Percentiles rank a stretch among this genome's conserved stretches.
Conservation (phyloP, 2,888 invertebrate species). For the Allolobophora icterica region DNA sequence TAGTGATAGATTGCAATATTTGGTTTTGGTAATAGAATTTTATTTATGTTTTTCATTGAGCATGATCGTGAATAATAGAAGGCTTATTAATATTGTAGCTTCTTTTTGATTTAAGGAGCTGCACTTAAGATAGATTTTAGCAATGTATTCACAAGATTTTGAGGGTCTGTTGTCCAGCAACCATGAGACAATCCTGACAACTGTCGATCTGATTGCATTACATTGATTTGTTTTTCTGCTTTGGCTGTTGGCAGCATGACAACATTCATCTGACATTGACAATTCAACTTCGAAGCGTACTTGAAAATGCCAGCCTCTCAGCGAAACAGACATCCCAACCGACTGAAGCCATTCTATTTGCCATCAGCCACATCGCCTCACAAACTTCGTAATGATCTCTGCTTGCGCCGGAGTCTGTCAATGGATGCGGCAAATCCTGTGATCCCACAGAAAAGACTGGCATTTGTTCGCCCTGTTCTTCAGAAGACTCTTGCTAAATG, state of each 20-base stretch:
- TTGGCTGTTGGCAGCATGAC: neutral
- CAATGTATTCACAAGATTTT: no score
- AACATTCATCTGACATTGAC: neutral
- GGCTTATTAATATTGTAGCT: no score
- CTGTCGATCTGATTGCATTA: neutral
- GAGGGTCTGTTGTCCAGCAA: no score
- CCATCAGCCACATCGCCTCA: neutral
- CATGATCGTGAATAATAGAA: no score
- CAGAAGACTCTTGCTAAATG: constrained; percentile 17
- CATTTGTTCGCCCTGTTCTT: neutral
- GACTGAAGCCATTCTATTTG: neutral
- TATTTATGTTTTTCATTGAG: no score
- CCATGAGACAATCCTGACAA: neutral
- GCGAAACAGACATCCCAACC: neutral
- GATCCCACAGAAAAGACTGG: neutral
- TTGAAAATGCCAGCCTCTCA: neutral
- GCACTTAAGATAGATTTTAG: no score
- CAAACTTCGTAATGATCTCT: neutral
- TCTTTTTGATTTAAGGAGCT: no score
- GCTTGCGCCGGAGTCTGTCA: neutral
- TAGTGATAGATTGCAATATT: no score
- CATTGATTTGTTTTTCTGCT: neutral
- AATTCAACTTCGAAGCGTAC: neutral
- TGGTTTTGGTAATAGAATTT: no score
- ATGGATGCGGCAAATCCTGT: neutral